Conservation (phyloP, 2,113 vertebrate genomes). For the Puma concolor region DNA sequence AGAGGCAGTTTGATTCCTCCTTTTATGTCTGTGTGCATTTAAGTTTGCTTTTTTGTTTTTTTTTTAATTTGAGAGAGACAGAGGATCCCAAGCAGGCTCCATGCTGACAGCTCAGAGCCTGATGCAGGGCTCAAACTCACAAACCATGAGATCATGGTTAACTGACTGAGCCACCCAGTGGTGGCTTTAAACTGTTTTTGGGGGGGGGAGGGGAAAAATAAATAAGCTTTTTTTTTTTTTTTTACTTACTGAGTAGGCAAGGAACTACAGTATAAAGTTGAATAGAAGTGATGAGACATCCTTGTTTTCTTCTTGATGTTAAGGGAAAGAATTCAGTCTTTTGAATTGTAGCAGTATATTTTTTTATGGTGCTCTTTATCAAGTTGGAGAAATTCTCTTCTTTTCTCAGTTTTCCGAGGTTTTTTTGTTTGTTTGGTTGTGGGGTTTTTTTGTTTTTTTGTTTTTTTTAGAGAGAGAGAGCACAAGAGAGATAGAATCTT, state of each 20-base stretch:
- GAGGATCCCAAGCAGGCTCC: too few relatives aligned
- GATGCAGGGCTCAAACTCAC: too few relatives aligned
- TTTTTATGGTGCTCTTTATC: not conserved
- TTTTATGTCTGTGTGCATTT: not conserved
- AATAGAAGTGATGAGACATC: not conserved
- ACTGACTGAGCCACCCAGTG: too few relatives aligned
- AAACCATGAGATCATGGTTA: too few relatives aligned
- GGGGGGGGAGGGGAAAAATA: not conserved
- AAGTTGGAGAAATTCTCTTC: not conserved
- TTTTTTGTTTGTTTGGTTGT: too few relatives aligned
- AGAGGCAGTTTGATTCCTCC: not conserved
- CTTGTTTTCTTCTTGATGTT: slow-evolving; percentile 7
- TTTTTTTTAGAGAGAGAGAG: too few relatives aligned
- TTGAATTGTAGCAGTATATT: not conserved
- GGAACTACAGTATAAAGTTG: not conserved
- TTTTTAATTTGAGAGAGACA: too few relatives aligned
- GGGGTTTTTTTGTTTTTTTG: not conserved
- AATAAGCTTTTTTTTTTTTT: not conserved
- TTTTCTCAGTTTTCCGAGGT: not conserved
- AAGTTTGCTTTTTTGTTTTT: not conserved
- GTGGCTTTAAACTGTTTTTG: not conserved
- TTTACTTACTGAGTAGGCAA: not conserved
- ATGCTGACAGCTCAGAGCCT: too few relatives aligned
- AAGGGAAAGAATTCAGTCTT: not conserved
- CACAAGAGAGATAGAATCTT: too few relatives aligned